These are phyloP conservation scores for Operophtera brumata DNA, from an alignment of 2,888 invertebrate genomes.

Conservation along the genomic window DNA sequence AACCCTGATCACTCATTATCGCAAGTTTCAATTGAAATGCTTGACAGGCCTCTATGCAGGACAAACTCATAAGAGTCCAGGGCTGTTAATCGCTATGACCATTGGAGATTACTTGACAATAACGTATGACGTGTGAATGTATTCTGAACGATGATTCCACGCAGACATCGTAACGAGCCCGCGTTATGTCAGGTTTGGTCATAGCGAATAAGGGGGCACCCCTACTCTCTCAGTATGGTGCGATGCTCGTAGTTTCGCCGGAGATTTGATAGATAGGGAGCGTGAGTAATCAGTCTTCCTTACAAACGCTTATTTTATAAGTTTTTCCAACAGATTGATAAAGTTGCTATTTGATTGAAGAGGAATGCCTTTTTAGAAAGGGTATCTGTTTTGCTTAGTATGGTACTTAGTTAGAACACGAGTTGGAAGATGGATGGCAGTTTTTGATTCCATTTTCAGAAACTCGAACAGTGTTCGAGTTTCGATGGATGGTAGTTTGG, in stretches of 20 bases:
- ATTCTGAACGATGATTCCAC: too few species aligned
- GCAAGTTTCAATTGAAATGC: too few species aligned
- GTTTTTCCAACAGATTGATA: slow-evolving; percentile 25
- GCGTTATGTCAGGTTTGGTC: too few species aligned
- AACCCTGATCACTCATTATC: too few species aligned
- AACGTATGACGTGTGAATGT: too few species aligned
- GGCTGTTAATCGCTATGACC: too few species aligned
- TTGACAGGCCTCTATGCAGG: not conserved
- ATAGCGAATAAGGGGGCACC: not conserved
- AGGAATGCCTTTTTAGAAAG: slow-evolving; percentile 11
- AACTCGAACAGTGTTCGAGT: too few species aligned
- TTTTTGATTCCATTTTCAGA: too few species aligned
- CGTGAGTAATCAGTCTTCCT: slow-evolving; percentile 30
- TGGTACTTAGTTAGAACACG: not conserved
- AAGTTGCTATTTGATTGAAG: slow-evolving; percentile 26
- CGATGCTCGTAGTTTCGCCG: slow-evolving; percentile 21
- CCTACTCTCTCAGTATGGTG: slow-evolving; percentile 9
- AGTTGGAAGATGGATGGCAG: not conserved
- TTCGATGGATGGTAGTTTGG: too few species aligned
- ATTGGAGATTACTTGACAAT: too few species aligned
- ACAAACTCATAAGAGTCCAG: not conserved
- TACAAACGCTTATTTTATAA: slow-evolving; percentile 18
- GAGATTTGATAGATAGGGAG: slow-evolving; percentile 24
- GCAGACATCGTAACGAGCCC: too few species aligned
- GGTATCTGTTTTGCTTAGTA: not conserved